These are phyloP conservation scores for Dipodomys spectabilis DNA, from an alignment of 2,113 vertebrate species.

Conservation along the genomic window DNA sequence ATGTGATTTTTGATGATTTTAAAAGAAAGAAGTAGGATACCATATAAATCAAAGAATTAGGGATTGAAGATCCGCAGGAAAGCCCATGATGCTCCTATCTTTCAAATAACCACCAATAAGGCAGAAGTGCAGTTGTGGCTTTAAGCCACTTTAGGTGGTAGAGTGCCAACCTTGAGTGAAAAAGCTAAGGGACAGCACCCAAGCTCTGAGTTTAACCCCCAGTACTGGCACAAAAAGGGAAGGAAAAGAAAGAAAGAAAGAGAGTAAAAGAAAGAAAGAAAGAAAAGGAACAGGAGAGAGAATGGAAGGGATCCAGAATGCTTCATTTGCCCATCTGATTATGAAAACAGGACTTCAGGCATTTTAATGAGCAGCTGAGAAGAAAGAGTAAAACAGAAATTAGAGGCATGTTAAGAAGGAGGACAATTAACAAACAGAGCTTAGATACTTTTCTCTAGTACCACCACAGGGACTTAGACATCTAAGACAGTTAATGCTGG, in stretches of 20 bases:
- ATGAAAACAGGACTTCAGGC: background rate
- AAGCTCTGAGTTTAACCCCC: background rate
- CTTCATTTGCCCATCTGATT: conserved; percentile 9
- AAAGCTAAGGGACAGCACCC: too few relatives aligned
- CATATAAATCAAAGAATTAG: background rate
- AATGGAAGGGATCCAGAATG: background rate
- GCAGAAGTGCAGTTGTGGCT: background rate
- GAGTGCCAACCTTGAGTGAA: background rate
- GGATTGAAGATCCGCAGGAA: too few relatives aligned
- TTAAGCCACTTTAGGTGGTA: background rate
- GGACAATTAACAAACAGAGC: background rate
- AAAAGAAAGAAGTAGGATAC: background rate
- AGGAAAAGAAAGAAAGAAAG: background rate
- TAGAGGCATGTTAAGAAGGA: background rate
- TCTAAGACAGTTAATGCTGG: background rate
- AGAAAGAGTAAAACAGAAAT: conserved; percentile 26
- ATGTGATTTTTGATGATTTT: conserved; percentile 17
- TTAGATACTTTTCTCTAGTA: background rate
- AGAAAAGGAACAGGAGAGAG: conserved; percentile 13
- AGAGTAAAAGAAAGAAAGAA: too few relatives aligned
- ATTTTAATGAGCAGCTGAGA: background rate
- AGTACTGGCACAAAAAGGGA: background rate
- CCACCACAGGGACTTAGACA: background rate
- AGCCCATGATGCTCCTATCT: too few relatives aligned
- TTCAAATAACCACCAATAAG: too few relatives aligned